Percentiles rank a stretch among this genome's conserved stretches.
These are phyloP conservation scores for Trissonchulus latispiculum DNA, from an alignment of 2,888 invertebrate genomes.

Conservation along the genomic window DNA sequence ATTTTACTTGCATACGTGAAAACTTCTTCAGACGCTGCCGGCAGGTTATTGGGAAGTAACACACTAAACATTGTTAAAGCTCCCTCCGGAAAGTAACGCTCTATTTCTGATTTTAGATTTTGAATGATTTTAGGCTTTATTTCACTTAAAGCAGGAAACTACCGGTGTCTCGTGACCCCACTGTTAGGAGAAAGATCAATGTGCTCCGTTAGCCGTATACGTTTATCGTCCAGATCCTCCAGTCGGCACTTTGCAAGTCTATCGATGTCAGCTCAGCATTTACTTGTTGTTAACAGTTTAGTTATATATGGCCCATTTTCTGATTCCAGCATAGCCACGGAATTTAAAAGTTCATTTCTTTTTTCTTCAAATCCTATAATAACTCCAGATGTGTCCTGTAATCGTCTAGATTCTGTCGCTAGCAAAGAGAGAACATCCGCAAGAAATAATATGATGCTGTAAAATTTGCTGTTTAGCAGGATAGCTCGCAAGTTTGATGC, in stretches of 20 bases:
- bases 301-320: neutral
- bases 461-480: neutral
- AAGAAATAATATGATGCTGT: neutral
- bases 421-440: neutral
- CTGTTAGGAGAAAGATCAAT: neutral
- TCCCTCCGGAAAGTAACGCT: constrained; percentile 2
- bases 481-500: neutral
- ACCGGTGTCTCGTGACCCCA: neutral
- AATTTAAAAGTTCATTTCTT: neutral
- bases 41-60: neutral
- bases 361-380: neutral
- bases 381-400: neutral
- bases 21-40: neutral
- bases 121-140: neutral
- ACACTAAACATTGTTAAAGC: neutral
- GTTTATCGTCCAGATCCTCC: neutral
- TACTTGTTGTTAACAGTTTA: neutral
- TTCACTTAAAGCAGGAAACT: neutral
- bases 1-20: neutral
- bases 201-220: neutral
- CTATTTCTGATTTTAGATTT: constrained; percentile 1
- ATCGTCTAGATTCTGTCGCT: neutral
- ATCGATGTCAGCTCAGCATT: neutral
- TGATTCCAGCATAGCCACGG: neutral
- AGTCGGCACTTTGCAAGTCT: neutral